Base-by-base conservation (phyloP, 2,113 vertebrate genomes). In the Sprattus sprattus region DNA sequence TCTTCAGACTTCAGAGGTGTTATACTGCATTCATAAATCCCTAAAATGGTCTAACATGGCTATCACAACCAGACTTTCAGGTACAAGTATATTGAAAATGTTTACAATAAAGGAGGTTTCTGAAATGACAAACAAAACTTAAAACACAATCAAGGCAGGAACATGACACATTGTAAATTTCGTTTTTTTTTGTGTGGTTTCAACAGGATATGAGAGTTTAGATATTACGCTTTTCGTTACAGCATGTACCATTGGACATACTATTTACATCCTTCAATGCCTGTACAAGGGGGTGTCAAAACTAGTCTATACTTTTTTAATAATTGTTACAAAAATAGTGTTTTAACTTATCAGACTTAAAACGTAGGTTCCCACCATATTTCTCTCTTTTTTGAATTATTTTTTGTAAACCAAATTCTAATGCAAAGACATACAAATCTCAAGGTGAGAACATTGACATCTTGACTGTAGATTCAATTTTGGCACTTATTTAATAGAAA, bases 401-500 rank as follows among this genome's bases (percentile, higher is more conserved):
- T 60, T 81, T 91, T 89, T 52, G 88, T 90, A 91, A 93, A 93
- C 88, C 87, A 89, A 91, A 93, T 93, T 87, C 87, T 92, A 93
- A 94, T 92, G 90, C 87, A 94, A 94, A 94, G 91, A 89, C 89
- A 92, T 93, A 93, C 86, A 94, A 95, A 94, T 88, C 85, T 88
- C 89, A 91, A 89, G 92, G 92, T 89, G 90, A 92, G 88, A 89
- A 92, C 44, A 90, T 87, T 88, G 88, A 86, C 86, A 90, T 89
- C 85, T 87, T 87, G 0, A 89, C 89, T 47, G 81, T 81, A 90
- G 92, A 93, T 91, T 87, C 91, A 86, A 89, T 90, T 93, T 93
- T 94, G 94, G 93, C 94, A 95, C 94, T 95, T 95, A 39, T 88
- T 93, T 91, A 89, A 92, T 94, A 94, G 89, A 93, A 94, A 94